Evolutionary conservation across 2,888 invertebrate genomes (phyloP).

Genomic region (Napeogenes inachia): DNA sequence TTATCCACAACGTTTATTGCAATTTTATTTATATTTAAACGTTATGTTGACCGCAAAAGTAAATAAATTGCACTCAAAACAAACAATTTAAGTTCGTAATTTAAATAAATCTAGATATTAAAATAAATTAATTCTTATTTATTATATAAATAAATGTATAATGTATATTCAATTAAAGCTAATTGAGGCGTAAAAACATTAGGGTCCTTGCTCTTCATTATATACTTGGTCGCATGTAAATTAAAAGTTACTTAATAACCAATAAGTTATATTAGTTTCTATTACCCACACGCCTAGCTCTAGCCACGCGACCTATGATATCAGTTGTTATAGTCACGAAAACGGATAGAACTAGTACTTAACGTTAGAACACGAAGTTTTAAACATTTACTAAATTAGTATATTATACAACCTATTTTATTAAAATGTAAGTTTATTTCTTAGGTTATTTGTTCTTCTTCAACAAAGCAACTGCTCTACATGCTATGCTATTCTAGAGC

Average conservation of each 20-base stretch:
- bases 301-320: conserved; percentile 22
- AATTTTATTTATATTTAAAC: background rate
- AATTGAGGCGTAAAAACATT: too few species aligned
- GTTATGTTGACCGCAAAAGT: background rate
- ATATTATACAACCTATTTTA: too few species aligned
- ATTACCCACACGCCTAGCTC: conserved; percentile 17
- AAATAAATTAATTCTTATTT: background rate
- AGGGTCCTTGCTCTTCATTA: conserved; percentile 1
- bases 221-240: conserved; percentile 5
- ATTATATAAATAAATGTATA: too few species aligned
- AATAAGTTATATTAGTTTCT: conserved; percentile 15
- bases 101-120: background rate
- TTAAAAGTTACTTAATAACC: conserved; percentile 2
- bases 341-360: conserved; percentile 10
- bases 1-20: background rate
- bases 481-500: too few species aligned
- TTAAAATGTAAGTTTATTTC: too few species aligned
- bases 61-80: background rate
- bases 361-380: conserved; percentile 7
- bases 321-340: conserved; percentile 23
- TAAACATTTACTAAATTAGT: background rate
- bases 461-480: too few species aligned
- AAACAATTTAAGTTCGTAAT: background rate
- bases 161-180: too few species aligned
- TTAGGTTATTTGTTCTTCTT: too few species aligned